A percentile compares a stretch with the other conserved stretches of the same genome.
phyloP scores from a whole-genome alignment of 2,888 invertebrate species.

The Onthophagus sagittarius region DNA sequence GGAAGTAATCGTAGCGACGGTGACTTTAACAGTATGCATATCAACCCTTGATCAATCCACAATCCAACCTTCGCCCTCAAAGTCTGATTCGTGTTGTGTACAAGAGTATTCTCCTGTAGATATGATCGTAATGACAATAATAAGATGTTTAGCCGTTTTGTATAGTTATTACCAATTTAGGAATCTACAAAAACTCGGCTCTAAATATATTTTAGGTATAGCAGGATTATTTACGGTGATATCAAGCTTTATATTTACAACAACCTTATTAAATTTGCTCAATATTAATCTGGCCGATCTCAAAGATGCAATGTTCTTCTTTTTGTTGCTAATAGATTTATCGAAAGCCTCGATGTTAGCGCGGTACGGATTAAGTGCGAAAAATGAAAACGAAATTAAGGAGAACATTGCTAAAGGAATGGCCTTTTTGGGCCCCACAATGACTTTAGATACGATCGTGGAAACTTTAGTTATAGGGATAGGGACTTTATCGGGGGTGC shows the following conservation, averaged over 20 bases:
- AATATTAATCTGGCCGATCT: conserved; percentile 82
- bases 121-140: conserved; percentile 85
- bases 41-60: conserved; percentile 62
- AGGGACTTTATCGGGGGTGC: conserved; percentile 85
- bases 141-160: conserved; percentile 82
- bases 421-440: conserved; percentile 81
- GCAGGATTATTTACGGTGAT: conserved; percentile 85
- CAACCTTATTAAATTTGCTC: conserved; percentile 82
- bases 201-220: conserved; percentile 78
- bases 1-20: conserved; percentile 86
- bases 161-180: conserved; percentile 91
- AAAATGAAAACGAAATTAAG: conserved; percentile 76
- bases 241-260: conserved; percentile 89
- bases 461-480: conserved; percentile 88
- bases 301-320: conserved; percentile 88
- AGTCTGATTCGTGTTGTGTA: conserved; percentile 15
- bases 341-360: conserved; percentile 87
- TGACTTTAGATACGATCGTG: conserved; percentile 85
- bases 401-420: conserved; percentile 85
- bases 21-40: conserved; percentile 75
- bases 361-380: conserved; percentile 73
- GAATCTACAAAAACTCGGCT: conserved; percentile 81
- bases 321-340: conserved; percentile 85
- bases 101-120: conserved; percentile 59
- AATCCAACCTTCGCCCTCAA: conserved; percentile 37